These are phyloP conservation scores for Gallinago solitaria DNA, from an alignment of 2,797 vertebrate species.

Conservation along the genomic window DNA sequence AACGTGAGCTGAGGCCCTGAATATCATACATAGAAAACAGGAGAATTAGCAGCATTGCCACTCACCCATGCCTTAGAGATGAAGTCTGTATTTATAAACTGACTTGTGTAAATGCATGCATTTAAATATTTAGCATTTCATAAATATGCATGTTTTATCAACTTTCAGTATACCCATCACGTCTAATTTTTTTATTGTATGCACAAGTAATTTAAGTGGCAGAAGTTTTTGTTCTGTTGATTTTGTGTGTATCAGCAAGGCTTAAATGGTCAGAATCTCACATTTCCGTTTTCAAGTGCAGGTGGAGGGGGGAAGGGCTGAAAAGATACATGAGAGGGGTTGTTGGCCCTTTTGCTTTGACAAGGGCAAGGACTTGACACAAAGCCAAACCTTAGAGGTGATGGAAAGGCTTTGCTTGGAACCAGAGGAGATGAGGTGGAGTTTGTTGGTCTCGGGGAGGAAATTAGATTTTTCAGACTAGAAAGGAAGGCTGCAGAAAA, in stretches of 20 bases:
- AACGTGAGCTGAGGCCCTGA: neutral
- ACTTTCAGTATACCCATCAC: neutral
- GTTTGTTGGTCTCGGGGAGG: neutral
- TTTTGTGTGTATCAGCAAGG: neutral
- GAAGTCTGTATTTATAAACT: slow-evolving; percentile 68
- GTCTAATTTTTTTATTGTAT: neutral
- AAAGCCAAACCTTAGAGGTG: neutral
- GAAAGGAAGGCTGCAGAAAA: neutral
- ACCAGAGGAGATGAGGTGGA: neutral
- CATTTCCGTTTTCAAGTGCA: neutral
- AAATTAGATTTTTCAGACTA: neutral
- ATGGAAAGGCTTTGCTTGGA: neutral
- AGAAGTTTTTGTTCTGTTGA: neutral
- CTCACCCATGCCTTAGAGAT: slow-evolving; percentile 30
- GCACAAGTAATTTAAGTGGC: neutral
- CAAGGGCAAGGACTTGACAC: neutral
- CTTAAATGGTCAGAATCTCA: neutral
- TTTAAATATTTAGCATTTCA: slow-evolving; percentile 73
- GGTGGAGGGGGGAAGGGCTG: neutral
- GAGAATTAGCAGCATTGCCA: slow-evolving; percentile 21
- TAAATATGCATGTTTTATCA: slow-evolving; percentile 9
- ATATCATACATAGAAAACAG: neutral
- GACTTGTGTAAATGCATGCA: slow-evolving; percentile 64
- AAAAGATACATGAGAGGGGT: neutral
- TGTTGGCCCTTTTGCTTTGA: neutral